Percentiles rank a stretch among this genome's conserved stretches.
phyloP scores from a whole-genome alignment of 2,797 vertebrate species.

The Fistularia commersonii region DNA sequence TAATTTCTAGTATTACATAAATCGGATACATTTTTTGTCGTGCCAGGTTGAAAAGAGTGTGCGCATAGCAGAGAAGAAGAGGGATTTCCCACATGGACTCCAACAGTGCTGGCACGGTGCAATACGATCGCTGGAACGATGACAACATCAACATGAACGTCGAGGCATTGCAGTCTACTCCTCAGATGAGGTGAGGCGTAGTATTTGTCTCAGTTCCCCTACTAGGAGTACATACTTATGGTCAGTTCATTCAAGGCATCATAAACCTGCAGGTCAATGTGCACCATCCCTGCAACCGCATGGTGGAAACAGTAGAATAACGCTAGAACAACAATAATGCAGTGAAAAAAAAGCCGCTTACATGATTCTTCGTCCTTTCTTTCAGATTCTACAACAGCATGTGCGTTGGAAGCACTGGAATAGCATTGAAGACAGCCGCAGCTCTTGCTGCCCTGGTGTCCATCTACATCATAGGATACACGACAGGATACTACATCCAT shows the following conservation, averaged over 20 bases:
- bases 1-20: too few species aligned
- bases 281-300: not conserved
- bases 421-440: slow-evolving; percentile 67
- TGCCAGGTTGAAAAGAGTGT: not conserved
- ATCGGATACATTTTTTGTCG: too few species aligned
- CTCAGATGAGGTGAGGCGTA: slow-evolving; percentile 62
- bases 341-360: not conserved
- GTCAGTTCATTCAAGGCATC: too few species aligned
- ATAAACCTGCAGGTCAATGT: too few species aligned
- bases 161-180: slow-evolving; percentile 43
- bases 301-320: not conserved
- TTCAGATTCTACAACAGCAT: slow-evolving; percentile 69
- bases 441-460: slow-evolving; percentile 68
- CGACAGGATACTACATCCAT: slow-evolving; percentile 80
- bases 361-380: not conserved
- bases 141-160: slow-evolving; percentile 74
- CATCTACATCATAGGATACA: slow-evolving; percentile 78
- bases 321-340: too few species aligned
- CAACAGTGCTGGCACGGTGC: slow-evolving; percentile 28
- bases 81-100: slow-evolving; percentile 40
- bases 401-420: slow-evolving; percentile 69
- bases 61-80: slow-evolving; percentile 1
- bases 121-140: slow-evolving; percentile 79
- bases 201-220: not conserved
- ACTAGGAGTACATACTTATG: not conserved